Evolutionary conservation across 1,140 invertebrate genomes (phyloP).

Genomic region (Hyles euphorbiae): DNA sequence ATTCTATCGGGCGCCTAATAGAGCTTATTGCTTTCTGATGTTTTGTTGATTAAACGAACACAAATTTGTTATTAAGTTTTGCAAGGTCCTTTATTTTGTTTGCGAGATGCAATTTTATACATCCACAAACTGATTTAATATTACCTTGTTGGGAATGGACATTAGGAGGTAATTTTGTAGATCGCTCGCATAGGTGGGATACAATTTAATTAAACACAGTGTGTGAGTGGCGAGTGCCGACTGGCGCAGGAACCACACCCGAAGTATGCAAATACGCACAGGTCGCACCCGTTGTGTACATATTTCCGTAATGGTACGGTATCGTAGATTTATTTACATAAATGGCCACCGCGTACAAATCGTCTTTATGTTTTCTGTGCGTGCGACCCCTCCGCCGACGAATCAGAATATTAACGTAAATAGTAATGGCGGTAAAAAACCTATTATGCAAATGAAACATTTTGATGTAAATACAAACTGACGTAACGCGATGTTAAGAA

Average conservation of each 20-base stretch:
- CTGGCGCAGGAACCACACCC: slow-evolving; percentile 39
- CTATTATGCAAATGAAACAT: slow-evolving; percentile 74
- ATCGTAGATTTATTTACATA: slow-evolving; percentile 73
- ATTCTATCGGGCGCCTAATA: slow-evolving; percentile 72
- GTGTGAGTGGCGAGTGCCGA: background rate
- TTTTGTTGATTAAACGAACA: slow-evolving; percentile 69
- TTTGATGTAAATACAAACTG: slow-evolving; percentile 70
- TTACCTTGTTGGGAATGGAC: background rate
- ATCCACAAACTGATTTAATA: background rate
- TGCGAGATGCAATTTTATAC: slow-evolving; percentile 32
- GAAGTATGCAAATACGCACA: slow-evolving; percentile 43
- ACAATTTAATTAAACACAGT: slow-evolving; percentile 7
- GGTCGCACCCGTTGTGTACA: slow-evolving; percentile 57
- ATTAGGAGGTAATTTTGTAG: background rate
- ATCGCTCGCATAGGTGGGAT: background rate
- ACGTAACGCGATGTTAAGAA: slow-evolving; percentile 60
- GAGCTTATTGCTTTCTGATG: slow-evolving; percentile 68
- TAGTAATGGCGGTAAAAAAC: slow-evolving; percentile 71
- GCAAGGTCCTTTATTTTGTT: slow-evolving; percentile 34
- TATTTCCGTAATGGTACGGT: slow-evolving; percentile 63
- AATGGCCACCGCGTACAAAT: slow-evolving; percentile 68
- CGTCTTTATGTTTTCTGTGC: slow-evolving; percentile 73
- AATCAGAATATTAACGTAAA: slow-evolving; percentile 73
- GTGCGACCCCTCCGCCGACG: slow-evolving; percentile 61
- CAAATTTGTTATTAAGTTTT: slow-evolving; percentile 52